Conservation (phyloP, 2,113 vertebrate genomes). For the Corythoichthys haematopterus region DNA sequence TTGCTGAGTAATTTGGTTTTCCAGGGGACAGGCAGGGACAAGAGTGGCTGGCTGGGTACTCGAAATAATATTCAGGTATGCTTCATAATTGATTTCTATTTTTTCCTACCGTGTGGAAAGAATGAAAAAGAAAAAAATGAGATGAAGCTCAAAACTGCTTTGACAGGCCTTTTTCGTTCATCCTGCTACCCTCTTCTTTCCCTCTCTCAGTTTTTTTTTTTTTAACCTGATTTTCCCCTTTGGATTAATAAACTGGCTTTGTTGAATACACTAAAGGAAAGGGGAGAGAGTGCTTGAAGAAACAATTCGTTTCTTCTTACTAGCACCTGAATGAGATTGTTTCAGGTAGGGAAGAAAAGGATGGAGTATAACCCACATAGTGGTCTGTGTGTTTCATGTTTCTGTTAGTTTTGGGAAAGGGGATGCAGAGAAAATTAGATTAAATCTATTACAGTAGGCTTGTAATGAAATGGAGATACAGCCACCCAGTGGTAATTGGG, state of each 20-base stretch:
- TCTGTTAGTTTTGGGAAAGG: constrained; percentile 54
- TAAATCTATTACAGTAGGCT: constrained; percentile 52
- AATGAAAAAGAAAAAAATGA: constrained; percentile 46
- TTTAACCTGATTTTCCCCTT: constrained; percentile 55
- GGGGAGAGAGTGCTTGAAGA: constrained; percentile 64
- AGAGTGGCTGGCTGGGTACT: constrained; percentile 68
- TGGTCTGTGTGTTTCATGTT: constrained; percentile 27
- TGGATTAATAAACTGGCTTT: constrained; percentile 78
- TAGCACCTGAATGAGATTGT: constrained; percentile 53
- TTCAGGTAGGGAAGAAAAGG: constrained; percentile 27
- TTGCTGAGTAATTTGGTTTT: constrained; percentile 99
- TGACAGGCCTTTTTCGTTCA: constrained; percentile 67
- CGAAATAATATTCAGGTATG: constrained; percentile 99
- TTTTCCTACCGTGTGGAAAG: constrained; percentile 71
- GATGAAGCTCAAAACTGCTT: constrained; percentile 80
- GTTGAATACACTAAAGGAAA: constrained; percentile 70
- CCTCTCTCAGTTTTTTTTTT: constrained; percentile 11
- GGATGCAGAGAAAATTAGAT: constrained; percentile 65
- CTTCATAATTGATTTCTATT: constrained; percentile 98
- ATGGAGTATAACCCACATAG: background rate
- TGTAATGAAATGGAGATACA: constrained; percentile 48
- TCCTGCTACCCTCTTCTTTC: constrained; percentile 21
- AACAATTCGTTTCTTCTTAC: constrained; percentile 58
- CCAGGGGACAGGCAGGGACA: constrained; percentile 68
- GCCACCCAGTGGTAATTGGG: constrained; percentile 49